Conservation (phyloP, 1,140 invertebrate species). For the Idris sp. region DNA sequence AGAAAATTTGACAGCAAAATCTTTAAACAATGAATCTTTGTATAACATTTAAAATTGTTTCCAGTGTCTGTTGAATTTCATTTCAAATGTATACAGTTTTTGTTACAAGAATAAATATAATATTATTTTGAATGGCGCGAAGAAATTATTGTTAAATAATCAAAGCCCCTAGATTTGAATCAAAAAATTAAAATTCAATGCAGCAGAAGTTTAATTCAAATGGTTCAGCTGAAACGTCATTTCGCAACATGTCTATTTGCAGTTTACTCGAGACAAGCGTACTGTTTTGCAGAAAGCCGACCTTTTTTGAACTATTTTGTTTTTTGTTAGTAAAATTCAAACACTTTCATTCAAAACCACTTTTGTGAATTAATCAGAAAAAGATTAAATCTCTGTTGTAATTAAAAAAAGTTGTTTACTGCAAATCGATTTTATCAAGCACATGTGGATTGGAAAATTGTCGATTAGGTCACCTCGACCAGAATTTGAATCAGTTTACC, state of each 20-base stretch:
- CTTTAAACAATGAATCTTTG: slow-evolving; percentile 4
- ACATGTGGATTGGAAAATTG: not conserved
- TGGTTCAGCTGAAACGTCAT: too few relatives aligned
- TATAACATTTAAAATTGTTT: not conserved
- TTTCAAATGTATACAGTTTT: too few relatives aligned
- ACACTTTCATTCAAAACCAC: slow-evolving; percentile 7
- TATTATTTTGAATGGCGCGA: too few relatives aligned
- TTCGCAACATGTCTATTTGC: too few relatives aligned
- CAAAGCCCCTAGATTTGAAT: too few relatives aligned
- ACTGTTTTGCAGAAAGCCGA: not conserved
- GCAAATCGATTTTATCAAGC: too few relatives aligned
- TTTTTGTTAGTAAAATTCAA: slow-evolving; percentile 3
- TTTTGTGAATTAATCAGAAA: slow-evolving; percentile 2
- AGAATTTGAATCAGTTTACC: slow-evolving; percentile 7
- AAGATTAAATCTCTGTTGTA: not conserved
- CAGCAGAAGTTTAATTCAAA: too few relatives aligned
- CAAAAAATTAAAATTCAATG: too few relatives aligned
- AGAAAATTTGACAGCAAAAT: slow-evolving; percentile 18
- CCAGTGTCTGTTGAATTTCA: too few relatives aligned
- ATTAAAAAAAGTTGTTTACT: not conserved
- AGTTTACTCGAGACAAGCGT: slow-evolving; percentile 2
- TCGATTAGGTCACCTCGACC: slow-evolving; percentile 10
- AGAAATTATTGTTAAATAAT: too few relatives aligned
- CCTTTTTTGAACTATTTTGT: slow-evolving; percentile 1
- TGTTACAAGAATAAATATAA: too few relatives aligned